Evolutionary conservation across 2,797 vertebrate species (phyloP), one percentile per base, ranked within the genome.

Genomic region (Myiotriccus ornatus): DNA sequence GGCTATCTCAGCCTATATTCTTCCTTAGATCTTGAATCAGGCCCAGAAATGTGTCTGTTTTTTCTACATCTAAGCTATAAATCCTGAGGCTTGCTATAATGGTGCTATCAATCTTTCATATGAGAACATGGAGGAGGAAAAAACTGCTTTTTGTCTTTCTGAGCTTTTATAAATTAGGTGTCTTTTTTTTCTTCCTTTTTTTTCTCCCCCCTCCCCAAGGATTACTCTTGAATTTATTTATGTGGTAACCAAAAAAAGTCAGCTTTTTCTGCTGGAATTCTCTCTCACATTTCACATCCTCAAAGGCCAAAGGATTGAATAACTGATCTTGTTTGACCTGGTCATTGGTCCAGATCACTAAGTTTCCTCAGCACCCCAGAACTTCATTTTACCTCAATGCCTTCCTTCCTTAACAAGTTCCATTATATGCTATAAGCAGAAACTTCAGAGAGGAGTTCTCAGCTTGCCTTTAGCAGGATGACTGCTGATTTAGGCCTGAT

Each of bases 121-220:
- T 91, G 87, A 93, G 78, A 94, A 94, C 34, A 79, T 0, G 16
- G 78, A 92, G 94, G 91, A 94, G 94, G 63, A 79, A 90, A 85
- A 82, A 79, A 32, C 37, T 80, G 52, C 43, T 87, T 92, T 92
- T 93, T 93, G 55, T 87, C 74, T 59, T 73, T 85, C 41, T 88
- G 41, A 81, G 53, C 21, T 90, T 92, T 87, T 90, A 76, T 55
- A 92, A 76, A 84, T 73, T 44, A 57, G 5, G 3, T 37, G 11
- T 37, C 41, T 41, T 41, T 16, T 41, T 41, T 41, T 41, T 41
- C 39, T 41, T 41, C 39, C 1, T 14, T 18, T 41, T 43, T 18
- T 28, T 13, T 12, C 37, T 34, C 17, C 3, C 19, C 6, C 24
- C 10, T 9, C 14, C 27, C 10, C 14, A 35, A 44, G 21, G 6